phyloP scores from a whole-genome alignment of 2,888 invertebrate species.

The Cecidostiba fungosa region DNA sequence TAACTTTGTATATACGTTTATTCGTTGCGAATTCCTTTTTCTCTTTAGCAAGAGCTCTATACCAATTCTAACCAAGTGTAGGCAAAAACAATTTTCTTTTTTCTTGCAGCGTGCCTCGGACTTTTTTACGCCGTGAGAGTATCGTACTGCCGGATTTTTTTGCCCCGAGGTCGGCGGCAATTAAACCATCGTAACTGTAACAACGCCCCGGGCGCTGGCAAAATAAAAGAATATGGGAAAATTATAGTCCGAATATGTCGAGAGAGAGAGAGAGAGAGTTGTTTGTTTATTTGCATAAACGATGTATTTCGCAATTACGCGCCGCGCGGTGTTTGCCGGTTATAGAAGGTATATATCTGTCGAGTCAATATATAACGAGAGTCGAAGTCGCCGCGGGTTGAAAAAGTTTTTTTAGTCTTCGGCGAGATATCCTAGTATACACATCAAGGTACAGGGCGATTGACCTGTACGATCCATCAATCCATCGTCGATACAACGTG shows the following conservation, averaged over 20 bases:
- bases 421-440: no score
- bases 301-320: neutral
- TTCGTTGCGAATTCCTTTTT: neutral
- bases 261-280: no score
- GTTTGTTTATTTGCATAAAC: constrained; percentile 1
- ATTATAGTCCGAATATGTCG: neutral
- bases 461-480: neutral
- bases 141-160: neutral
- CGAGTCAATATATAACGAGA: no score
- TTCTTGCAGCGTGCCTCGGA: neutral
- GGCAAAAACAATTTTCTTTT: neutral
- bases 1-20: constrained; percentile 7
- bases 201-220: neutral
- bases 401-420: no score
- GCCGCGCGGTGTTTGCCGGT: no score
- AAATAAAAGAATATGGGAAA: neutral
- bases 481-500: neutral
- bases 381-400: neutral
- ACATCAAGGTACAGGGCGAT: neutral
- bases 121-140: neutral
- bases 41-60: neutral
- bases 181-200: neutral
- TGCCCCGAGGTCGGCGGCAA: neutral
- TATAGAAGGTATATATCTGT: no score
- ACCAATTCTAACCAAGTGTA: neutral